Evolutionary conservation across 92 coral and sea anemone species (phyloP).

Genomic region (Phenganax marumi): DNA sequence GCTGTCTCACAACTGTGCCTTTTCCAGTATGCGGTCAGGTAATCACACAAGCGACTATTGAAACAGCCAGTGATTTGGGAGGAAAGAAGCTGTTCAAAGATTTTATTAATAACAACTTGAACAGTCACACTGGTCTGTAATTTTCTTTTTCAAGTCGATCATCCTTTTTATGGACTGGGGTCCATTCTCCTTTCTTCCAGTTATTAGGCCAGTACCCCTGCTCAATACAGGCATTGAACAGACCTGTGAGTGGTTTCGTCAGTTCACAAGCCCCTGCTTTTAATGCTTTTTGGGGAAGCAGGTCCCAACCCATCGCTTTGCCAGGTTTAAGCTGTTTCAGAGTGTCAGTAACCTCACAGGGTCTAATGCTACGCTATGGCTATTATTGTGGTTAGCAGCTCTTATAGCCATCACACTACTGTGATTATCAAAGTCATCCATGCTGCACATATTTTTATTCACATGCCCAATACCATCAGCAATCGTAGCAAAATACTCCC

Average conservation of each 20-base stretch:
- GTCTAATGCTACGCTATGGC: neutral
- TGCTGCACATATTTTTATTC: slow-evolving; percentile 1
- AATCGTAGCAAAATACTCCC: slow-evolving; percentile 51
- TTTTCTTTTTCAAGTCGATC: neutral
- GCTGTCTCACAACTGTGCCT: slow-evolving; percentile 35
- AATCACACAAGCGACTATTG: slow-evolving; percentile 18
- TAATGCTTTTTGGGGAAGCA: neutral
- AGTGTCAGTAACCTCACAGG: slow-evolving; percentile 18
- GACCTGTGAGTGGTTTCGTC: no score
- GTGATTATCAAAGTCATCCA: slow-evolving; percentile 43
- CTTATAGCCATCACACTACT: slow-evolving; percentile 39
- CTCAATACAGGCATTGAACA: neutral
- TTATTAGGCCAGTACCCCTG: neutral
- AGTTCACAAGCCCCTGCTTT: neutral
- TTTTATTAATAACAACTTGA: slow-evolving; percentile 14
- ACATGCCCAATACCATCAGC: slow-evolving; percentile 51
- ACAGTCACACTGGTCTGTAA: slow-evolving; percentile 29
- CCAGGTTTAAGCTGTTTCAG: slow-evolving; percentile 42
- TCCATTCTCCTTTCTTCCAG: slow-evolving; percentile 46
- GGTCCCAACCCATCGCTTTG: slow-evolving; percentile 41
- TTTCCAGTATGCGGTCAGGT: slow-evolving; percentile 43
- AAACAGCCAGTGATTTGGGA: slow-evolving; percentile 20
- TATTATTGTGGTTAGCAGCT: neutral
- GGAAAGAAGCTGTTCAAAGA: slow-evolving; percentile 33
- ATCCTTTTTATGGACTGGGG: slow-evolving; percentile 29